phyloP scores from a whole-genome alignment of 2,888 invertebrate genomes.

The Chaetoderma sp. region DNA sequence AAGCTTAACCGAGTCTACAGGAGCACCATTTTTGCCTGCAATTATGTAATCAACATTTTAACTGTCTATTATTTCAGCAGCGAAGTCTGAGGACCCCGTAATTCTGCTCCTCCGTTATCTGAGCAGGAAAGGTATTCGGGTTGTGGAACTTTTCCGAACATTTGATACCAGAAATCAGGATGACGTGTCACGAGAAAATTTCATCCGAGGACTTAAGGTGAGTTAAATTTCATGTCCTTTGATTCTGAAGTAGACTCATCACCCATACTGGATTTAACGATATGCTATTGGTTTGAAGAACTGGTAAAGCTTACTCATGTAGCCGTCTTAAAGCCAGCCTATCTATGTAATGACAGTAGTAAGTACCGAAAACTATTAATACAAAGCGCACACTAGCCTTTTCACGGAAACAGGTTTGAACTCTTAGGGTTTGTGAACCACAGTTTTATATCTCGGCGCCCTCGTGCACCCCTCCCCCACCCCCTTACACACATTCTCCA shows the following conservation, averaged over 20 bases:
- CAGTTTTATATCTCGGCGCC: too few species aligned
- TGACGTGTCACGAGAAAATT: slow-evolving; percentile 60
- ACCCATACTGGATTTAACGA: background rate
- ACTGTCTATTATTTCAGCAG: background rate
- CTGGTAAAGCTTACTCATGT: background rate
- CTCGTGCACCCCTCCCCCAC: too few species aligned
- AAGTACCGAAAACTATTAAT: too few species aligned
- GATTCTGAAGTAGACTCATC: background rate
- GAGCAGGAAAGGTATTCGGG: slow-evolving; percentile 60
- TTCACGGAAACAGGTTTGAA: too few species aligned
- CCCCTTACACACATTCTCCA: too few species aligned
- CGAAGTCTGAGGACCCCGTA: slow-evolving; percentile 56
- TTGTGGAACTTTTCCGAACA: slow-evolving; percentile 65
- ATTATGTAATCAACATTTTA: too few species aligned
- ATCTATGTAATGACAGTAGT: too few species aligned
- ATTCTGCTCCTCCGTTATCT: slow-evolving; percentile 61
- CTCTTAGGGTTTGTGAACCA: too few species aligned
- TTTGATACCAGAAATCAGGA: slow-evolving; percentile 60
- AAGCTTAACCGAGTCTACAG: too few species aligned
- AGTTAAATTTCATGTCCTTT: background rate
- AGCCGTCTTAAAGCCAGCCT: too few species aligned
- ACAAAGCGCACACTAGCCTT: too few species aligned
- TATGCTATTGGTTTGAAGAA: background rate
- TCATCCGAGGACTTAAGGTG: slow-evolving; percentile 65
- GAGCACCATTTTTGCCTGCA: too few species aligned